phyloP scores from a whole-genome alignment of 1,140 invertebrate genomes.

The Antheraea mylitta region DNA sequence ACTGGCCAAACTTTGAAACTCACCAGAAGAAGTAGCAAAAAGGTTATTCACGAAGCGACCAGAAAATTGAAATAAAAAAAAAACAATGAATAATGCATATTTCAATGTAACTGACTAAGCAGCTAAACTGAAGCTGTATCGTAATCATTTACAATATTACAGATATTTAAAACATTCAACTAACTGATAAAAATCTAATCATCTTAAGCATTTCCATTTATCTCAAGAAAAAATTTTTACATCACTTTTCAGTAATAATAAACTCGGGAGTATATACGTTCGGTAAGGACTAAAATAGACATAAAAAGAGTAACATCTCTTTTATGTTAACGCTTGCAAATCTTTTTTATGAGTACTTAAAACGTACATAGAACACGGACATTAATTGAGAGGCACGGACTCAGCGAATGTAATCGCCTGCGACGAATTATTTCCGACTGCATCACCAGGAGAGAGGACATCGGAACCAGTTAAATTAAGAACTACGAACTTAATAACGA shows the following conservation, averaged over 20 bases:
- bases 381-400: constrained; percentile 60
- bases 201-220: background rate
- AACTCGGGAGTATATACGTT: too few relatives aligned
- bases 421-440: constrained; percentile 65
- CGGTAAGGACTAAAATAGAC: background rate
- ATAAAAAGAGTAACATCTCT: background rate
- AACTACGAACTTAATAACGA: constrained; percentile 44
- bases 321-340: background rate
- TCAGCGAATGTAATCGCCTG: constrained; percentile 61
- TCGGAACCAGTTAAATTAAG: constrained; percentile 59
- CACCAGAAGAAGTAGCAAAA: too few relatives aligned
- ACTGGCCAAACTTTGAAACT: background rate
- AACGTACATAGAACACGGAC: constrained; percentile 18
- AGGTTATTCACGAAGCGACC: background rate
- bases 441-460: constrained; percentile 51
- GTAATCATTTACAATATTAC: background rate
- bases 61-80: background rate
- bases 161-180: background rate
- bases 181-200: background rate
- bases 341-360: background rate
- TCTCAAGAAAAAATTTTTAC: too few relatives aligned
- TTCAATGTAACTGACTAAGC: background rate
- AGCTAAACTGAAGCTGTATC: background rate
- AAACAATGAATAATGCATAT: too few relatives aligned
- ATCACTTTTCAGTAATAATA: too few relatives aligned